Evolutionary conservation across 2,113 vertebrate species (phyloP), one percentile per base, ranked within the genome.

Genomic region (Ictalurus furcatus): DNA sequence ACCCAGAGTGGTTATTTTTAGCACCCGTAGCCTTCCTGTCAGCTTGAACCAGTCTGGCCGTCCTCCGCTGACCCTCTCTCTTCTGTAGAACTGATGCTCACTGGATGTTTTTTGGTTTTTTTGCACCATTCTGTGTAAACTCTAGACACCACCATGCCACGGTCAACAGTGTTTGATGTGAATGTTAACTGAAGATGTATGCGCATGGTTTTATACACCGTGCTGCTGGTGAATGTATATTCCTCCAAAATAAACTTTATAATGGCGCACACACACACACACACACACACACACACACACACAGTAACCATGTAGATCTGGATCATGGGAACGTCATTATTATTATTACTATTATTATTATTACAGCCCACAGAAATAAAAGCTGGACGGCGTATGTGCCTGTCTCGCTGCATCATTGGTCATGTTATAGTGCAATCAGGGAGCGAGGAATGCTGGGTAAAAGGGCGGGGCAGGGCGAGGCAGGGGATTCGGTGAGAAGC

Each of bases 401-500:
- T 30, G 25, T 81, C 78, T 87, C 78, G n/a, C 69, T 59, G 71
- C 73, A 84, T 78, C 40, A 65, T n/a, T 80, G 63, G 69, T 76
- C 54, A 78, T 79, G 78, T 86, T 69, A 74, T 9, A 74, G 78
- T 67, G 74, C 76, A 87, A 73, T 69, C 48, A 73, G 40, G 71
- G 14, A 90, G 84, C 12, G 52, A 61, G 3, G 76, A 59, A 88
- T n/a, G 69, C 88, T 89, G 83, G 78, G 67, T 89, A 91, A 73
- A 7, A 86, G 84, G 67, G 80, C 17, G 54, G 11, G 56, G 54
- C 30, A 37, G 1, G 16, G n/a, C 30, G 37, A 1, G n/a, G n/a
- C 30, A 82, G 44, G 54, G 44, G 23, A 12, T 11, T 40, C 6
- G 25, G 88, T 82, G 86, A 93, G 94, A 95, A 93, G 95, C 92